These are phyloP conservation scores for Lasioglossum leucozonium DNA, from an alignment of 2,888 invertebrate species.

Conservation along the genomic window DNA sequence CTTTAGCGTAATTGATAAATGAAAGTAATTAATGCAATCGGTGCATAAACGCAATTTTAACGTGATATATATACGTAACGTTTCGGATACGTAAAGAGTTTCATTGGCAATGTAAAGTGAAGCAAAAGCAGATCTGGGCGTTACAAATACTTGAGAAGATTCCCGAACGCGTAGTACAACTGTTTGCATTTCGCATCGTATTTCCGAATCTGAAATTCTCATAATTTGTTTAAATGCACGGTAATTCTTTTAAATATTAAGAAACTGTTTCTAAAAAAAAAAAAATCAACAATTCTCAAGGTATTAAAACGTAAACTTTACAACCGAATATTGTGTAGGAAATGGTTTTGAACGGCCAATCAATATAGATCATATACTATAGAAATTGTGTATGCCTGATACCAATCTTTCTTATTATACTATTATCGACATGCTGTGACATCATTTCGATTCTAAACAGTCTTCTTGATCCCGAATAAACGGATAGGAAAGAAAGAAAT, in stretches of 20 bases:
- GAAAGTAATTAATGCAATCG: slow-evolving; percentile 42
- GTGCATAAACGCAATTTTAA: slow-evolving; percentile 17
- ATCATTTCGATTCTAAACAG: background rate
- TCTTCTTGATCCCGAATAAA: slow-evolving; percentile 29
- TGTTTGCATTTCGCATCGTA: background rate
- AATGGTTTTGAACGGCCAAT: background rate
- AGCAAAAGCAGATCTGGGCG: background rate
- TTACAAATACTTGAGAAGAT: background rate
- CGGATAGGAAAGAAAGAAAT: slow-evolving; percentile 20
- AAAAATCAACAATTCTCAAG: background rate
- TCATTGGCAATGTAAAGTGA: background rate
- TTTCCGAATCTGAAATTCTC: background rate
- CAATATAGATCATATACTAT: background rate
- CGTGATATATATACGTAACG: background rate
- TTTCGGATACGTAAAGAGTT: background rate
- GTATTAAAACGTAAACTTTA: background rate
- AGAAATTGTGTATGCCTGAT: background rate
- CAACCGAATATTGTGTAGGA: background rate
- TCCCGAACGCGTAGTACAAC: background rate
- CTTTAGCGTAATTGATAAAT: slow-evolving; percentile 11
- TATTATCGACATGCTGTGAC: background rate
- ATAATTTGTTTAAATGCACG: background rate
- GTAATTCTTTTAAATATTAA: background rate
- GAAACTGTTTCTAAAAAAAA: background rate
- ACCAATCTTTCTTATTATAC: background rate